Percentiles rank a stretch among this genome's conserved stretches.
Conservation (phyloP, 2,113 vertebrate genomes). For the Petrocephalus microphthalmus region DNA sequence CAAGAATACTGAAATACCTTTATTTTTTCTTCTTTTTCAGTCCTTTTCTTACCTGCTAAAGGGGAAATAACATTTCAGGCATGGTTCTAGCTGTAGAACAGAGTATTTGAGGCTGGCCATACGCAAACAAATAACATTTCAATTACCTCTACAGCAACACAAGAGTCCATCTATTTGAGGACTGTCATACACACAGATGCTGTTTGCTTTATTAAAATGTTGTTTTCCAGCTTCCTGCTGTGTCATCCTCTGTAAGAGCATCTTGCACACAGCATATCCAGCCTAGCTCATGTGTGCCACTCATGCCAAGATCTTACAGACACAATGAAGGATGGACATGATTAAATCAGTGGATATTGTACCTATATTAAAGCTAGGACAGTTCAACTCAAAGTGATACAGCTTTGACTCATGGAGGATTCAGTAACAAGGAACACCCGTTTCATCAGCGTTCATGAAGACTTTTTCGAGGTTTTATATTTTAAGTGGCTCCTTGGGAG, state of each 20-base stretch:
- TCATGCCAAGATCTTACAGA: neutral
- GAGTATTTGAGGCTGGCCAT: neutral
- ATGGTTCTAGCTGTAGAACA: too few relatives aligned
- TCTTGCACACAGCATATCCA: neutral
- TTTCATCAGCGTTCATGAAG: neutral
- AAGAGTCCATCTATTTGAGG: neutral
- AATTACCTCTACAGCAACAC: neutral
- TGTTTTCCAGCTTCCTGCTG: neutral
- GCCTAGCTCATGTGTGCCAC: neutral
- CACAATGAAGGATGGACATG: neutral
- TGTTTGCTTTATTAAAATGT: neutral
- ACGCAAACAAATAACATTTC: neutral
- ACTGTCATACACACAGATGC: neutral
- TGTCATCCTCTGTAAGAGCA: neutral
- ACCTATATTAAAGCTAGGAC: neutral
- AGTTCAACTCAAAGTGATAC: neutral
- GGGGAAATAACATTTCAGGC: neutral
- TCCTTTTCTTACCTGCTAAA: conserved; percentile 59
- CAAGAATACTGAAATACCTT: conserved; percentile 30
- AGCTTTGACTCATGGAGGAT: neutral
- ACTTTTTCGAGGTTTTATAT: neutral
- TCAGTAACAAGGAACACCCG: neutral
- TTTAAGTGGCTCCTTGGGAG: neutral
- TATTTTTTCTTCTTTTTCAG: conserved; percentile 52
- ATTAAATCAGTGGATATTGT: neutral